phyloP scores from a whole-genome alignment of 1,140 invertebrate species.

The Phthorimaea operculella region DNA sequence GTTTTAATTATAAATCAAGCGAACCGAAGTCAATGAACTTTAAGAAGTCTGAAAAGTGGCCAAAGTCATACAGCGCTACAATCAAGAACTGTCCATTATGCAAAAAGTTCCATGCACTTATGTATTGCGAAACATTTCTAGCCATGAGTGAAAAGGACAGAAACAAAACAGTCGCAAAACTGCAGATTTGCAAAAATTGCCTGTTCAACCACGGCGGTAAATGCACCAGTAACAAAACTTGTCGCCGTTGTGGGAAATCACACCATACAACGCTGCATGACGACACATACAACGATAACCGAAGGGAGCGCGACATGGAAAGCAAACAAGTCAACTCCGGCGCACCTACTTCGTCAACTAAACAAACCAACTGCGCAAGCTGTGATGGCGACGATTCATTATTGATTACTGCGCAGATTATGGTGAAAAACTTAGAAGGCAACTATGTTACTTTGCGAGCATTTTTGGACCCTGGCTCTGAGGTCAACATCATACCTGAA shows the following conservation, averaged over 20 bases:
- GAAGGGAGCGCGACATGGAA: not conserved
- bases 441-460: not conserved
- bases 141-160: constrained; percentile 9
- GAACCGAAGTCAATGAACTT: not conserved
- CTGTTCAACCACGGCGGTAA: constrained; percentile 17
- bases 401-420: not conserved
- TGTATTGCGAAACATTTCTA: constrained; percentile 8
- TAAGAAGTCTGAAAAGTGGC: not conserved
- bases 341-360: not conserved
- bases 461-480: not conserved
- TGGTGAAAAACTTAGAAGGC: not conserved
- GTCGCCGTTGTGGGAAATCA: constrained; percentile 17
- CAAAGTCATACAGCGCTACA: not conserved
- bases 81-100: constrained; percentile 5
- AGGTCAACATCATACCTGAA: not conserved
- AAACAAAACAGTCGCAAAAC: constrained; percentile 20
- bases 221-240: constrained; percentile 20
- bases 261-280: constrained; percentile 21
- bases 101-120: constrained; percentile 2
- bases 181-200: constrained; percentile 25
- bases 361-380: too few relatives aligned
- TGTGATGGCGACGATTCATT: not conserved
- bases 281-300: not conserved
- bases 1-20: not conserved
- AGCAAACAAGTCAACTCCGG: not conserved